phyloP scores from a whole-genome alignment of 2,113 vertebrate species.

The Pongo abelii region DNA sequence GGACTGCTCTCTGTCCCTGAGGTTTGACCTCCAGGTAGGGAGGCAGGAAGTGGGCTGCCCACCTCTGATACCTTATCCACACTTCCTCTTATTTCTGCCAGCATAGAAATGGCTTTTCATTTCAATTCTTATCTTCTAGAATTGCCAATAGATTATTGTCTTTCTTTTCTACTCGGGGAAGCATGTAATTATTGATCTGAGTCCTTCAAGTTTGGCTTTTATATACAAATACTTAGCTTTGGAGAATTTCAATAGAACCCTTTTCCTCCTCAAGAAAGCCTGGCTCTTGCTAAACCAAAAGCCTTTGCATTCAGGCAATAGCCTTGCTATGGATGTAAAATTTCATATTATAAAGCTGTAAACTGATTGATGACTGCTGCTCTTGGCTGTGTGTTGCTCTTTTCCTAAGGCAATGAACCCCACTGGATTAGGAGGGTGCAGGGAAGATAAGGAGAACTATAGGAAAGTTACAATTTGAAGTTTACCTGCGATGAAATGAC shows the following conservation, averaged over 20 bases:
- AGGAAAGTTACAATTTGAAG: neutral
- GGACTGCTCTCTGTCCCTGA: neutral
- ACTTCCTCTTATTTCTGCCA: neutral
- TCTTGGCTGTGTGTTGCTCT: neutral
- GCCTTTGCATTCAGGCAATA: neutral
- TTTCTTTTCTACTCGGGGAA: neutral
- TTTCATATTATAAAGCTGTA: neutral
- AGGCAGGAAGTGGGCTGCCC: neutral
- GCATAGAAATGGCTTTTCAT: neutral
- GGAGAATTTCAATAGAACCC: neutral
- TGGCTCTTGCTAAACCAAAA: constrained; percentile 13
- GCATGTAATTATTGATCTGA: neutral
- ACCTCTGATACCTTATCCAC: neutral
- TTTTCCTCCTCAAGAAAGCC: neutral
- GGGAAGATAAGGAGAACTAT: neutral
- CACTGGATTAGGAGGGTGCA: neutral
- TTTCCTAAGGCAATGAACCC: constrained; percentile 2
- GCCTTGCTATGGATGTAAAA: neutral
- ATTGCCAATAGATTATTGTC: neutral
- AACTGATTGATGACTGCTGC: neutral
- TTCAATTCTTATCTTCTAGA: neutral
- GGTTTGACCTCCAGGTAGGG: neutral
- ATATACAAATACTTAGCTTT: neutral
- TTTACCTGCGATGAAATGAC: neutral
- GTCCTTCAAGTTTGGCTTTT: neutral